These are phyloP conservation scores for Poecilia latipinna DNA, from an alignment of 2,113 vertebrate species.

Conservation along the genomic window DNA sequence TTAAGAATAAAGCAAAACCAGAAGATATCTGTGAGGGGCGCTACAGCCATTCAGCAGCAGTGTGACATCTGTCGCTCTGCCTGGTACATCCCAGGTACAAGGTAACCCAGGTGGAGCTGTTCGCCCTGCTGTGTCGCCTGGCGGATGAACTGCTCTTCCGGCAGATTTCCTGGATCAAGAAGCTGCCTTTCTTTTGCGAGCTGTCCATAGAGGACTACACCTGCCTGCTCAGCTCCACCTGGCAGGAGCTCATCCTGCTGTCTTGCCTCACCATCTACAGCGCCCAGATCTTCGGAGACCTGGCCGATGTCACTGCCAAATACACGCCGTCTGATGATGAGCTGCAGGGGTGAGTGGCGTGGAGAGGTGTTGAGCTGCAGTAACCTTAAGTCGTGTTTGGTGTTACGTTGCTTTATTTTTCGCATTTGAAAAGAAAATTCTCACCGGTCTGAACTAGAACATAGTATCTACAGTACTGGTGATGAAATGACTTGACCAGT, in stretches of 20 bases:
- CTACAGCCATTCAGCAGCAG: neutral
- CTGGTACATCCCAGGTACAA: constrained; percentile 83
- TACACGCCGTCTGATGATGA: constrained; percentile 95
- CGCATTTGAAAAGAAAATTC: neutral
- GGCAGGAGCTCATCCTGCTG: constrained; percentile 97
- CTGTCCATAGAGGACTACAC: constrained; percentile 99
- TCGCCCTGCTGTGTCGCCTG: constrained; percentile 94
- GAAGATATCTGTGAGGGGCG: neutral
- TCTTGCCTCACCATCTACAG: constrained; percentile 97
- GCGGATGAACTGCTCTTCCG: constrained; percentile 97
- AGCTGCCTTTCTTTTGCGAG: constrained; percentile 97
- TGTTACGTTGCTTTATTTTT: neutral
- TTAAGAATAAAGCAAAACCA: neutral
- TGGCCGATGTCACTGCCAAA: constrained; percentile 94
- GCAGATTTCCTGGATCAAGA: constrained; percentile 99
- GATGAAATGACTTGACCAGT: neutral
- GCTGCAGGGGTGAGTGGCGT: constrained; percentile 90
- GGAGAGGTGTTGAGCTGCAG: neutral
- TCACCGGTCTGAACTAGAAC: neutral
- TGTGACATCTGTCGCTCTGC: neutral
- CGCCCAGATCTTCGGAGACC: constrained; percentile 94
- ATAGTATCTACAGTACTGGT: neutral
- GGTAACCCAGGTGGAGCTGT: constrained; percentile 97
- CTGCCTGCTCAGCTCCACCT: constrained; percentile 95
- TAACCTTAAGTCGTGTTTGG: neutral